Evolutionary conservation across 2,113 vertebrate species (phyloP), one percentile per base, ranked within the genome.

Genomic region (Sus scrofa): DNA sequence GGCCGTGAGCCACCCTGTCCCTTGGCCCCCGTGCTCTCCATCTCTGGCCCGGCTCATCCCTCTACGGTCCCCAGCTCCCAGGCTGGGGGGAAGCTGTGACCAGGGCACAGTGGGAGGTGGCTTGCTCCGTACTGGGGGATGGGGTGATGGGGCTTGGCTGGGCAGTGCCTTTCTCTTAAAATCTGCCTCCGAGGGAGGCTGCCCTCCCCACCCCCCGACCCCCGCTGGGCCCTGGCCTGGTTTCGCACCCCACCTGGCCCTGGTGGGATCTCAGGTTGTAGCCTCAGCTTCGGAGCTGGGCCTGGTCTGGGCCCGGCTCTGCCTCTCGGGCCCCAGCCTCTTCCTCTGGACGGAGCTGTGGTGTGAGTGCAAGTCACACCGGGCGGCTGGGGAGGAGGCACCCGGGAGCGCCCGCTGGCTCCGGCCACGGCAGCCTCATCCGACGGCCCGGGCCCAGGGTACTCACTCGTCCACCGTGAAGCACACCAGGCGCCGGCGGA

Each of bases 401-500:
- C 34, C 2, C 0, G 14, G 68, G 39, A 26, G 68, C 3, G 0
- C 37, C 26, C 0, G 37, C 22, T 67, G 6, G 26, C 11, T 2
- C 26, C 1, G 1, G 32, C 73, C 18, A 18, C 0, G 4, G n/a
- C 63, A 4, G 12, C 18, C 5, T 0, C 58, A 15, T 15, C 39
- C 0, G 0, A 2, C 0, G 0, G 20, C 11, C 3, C 1, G 27
- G 3, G 5, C 11, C 3, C 9, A 0, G 52, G 27, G 4, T 0
- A 99, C 99, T 99, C 91, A 99, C 99, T 99, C 99, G 0, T 99
- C 98, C 0, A 99, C 98, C 5, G 99, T 99, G 98, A 99, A 99
- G 98, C 99, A 99, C 84, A 99, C 98, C 0, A 99, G 99, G 74
- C 99, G 99, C 18, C 99, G 98, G 89, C 67, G 98, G 62, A 99